Conservation (phyloP, 2,113 vertebrate genomes). For the Chascanopsetta lugubris region DNA sequence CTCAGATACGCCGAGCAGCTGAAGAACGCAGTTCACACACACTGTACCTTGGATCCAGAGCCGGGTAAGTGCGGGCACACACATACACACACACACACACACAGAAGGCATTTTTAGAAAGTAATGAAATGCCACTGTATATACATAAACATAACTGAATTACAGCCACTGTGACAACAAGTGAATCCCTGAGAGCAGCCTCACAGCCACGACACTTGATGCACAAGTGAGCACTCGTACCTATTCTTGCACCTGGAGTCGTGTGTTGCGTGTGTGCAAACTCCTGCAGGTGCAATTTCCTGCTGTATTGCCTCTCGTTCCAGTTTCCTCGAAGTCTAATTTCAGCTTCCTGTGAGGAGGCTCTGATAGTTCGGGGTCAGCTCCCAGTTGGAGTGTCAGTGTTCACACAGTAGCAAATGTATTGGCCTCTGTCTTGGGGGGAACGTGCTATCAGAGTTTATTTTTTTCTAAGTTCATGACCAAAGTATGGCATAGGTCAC, state of each 20-base stretch:
- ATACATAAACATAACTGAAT: too few species aligned
- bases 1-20: slow-evolving; percentile 84
- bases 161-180: too few species aligned
- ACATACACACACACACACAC: not conserved
- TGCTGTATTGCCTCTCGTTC: slow-evolving; percentile 3
- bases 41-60: slow-evolving; percentile 50
- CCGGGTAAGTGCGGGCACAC: slow-evolving; percentile 52
- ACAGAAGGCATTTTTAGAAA: too few species aligned
- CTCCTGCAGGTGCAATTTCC: not conserved
- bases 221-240: too few species aligned
- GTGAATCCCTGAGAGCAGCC: too few species aligned
- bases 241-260: not conserved
- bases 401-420: slow-evolving; percentile 22
- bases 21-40: slow-evolving; percentile 75
- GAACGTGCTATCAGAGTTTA: slow-evolving; percentile 14
- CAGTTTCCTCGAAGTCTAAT: slow-evolving; percentile 8
- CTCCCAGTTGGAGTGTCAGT: slow-evolving; percentile 48
- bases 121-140: too few species aligned
- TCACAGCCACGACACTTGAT: too few species aligned
- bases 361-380: slow-evolving; percentile 39
- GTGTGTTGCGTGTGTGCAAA: not conserved
- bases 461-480: slow-evolving; percentile 49
- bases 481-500: slow-evolving; percentile 58
- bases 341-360: slow-evolving; percentile 31
- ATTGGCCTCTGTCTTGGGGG: slow-evolving; percentile 28